Base-by-base conservation (phyloP, 1,140 invertebrate species). In the Whitmania pigra region DNA sequence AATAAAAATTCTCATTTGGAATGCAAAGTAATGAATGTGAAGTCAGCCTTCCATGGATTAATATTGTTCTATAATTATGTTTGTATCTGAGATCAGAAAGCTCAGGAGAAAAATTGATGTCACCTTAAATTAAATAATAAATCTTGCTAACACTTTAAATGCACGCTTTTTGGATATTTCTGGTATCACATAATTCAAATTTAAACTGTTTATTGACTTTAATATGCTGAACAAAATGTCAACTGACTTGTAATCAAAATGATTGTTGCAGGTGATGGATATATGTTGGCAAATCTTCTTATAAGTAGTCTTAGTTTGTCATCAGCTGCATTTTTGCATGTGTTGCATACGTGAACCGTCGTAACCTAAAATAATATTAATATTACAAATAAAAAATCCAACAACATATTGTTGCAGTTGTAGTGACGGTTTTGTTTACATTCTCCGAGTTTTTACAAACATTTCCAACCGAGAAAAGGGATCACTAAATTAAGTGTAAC, bases 301-400 rank as follows among this genome's bases (percentile, higher is more conserved):
- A 94, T 88, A 66, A 89, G 88, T 79, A 92, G 90, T 75, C 89
- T 86, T 57, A 94, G 82, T 81, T 93, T 93, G 79, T 93, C 91
- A 83, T 94, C 91, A 13, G 90, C 90, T 73, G 91, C 90, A 86
- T 94, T 93, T 83, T 94, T 94, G 80, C 88, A 88, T 68, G 86
- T 89, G 22, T 83, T 81, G 79, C 88, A 87, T 60, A 93, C 89
- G 82, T 94, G 92, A 75, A 93, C 89, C 75, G 93, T 85, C 84
- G 88, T 91, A 71, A 92, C 88, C 89, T 90, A 71, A 53, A 49
- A 25, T 40, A 25, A 53, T 22, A 71, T 9, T 49, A 15, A 74
- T 22, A 54, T 13, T 40, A 13, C 15, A 69, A 31, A 40, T 69
- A 31, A 40, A 25, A n/a, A 49, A 17, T 2, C 13, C 3, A 15